Evolutionary conservation across 2,113 vertebrate genomes (phyloP).

Genomic region (Myrmecobius fasciatus): DNA sequence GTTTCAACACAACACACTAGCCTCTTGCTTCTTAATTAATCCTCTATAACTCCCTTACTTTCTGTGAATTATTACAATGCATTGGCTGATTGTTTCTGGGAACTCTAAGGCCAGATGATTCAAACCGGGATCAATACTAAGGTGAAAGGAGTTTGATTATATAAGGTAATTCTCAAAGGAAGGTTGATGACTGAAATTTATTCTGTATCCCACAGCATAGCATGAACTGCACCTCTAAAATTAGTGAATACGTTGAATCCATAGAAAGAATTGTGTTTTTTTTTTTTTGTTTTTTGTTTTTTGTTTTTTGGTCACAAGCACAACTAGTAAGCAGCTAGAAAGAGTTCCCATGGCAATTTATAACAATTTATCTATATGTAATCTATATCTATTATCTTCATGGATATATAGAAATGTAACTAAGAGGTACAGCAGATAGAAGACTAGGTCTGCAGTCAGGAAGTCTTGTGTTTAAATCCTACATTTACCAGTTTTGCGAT

Average conservation of each 20-base stretch:
- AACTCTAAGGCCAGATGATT: slow-evolving; percentile 43
- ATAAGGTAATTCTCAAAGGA: slow-evolving; percentile 29
- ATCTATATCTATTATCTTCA: neutral
- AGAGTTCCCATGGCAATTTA: neutral
- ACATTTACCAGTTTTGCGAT: neutral
- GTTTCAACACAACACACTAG: slow-evolving; percentile 22
- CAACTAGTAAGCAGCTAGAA: slow-evolving; percentile 39
- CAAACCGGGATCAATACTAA: slow-evolving; percentile 39
- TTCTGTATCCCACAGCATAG: neutral
- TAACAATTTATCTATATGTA: neutral
- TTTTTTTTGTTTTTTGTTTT: too few relatives aligned
- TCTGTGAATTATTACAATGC: slow-evolving; percentile 26
- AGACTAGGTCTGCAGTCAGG: neutral
- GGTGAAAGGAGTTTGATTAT: slow-evolving; percentile 46
- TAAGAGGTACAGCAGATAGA: neutral
- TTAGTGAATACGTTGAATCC: slow-evolving; percentile 17
- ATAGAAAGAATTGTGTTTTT: slow-evolving; percentile 20
- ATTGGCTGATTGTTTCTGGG: slow-evolving; percentile 45
- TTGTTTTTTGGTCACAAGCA: neutral
- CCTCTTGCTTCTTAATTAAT: slow-evolving; percentile 20
- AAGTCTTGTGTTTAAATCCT: neutral
- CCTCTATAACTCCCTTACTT: slow-evolving; percentile 17
- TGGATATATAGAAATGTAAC: neutral
- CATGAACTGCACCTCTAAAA: neutral
- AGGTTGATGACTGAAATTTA: slow-evolving; percentile 2